A percentile compares a stretch with the other conserved stretches of the same genome.
phyloP scores from a whole-genome alignment of 92 coral and sea anemone species.

The Parazoanthus swiftii region DNA sequence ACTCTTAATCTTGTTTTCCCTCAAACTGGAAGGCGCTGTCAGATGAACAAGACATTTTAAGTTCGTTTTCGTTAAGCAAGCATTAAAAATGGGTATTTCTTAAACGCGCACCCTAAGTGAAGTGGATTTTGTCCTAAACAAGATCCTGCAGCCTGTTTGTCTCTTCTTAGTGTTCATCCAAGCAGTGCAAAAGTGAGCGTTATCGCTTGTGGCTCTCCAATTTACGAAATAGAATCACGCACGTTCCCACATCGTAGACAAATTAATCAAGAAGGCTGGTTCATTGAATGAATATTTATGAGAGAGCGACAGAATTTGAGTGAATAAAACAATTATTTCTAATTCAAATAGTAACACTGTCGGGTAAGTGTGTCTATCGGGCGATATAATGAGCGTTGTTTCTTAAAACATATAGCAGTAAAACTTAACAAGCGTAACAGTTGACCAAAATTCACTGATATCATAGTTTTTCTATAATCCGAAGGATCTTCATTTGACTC shows the following conservation, averaged over 20 bases:
- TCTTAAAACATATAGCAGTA: background rate
- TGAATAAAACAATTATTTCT: background rate
- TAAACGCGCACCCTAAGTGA: background rate
- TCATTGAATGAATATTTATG: slow-evolving; percentile 28
- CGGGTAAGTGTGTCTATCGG: background rate
- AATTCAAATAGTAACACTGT: background rate
- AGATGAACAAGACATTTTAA: background rate
- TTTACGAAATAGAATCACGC: slow-evolving; percentile 3
- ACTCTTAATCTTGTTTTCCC: background rate
- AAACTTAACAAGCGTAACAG: background rate
- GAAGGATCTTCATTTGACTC: background rate
- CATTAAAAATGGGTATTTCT: background rate
- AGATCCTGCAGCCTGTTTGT: background rate
- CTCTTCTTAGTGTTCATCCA: background rate
- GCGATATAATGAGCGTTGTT: slow-evolving; percentile 2
- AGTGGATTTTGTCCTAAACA: background rate
- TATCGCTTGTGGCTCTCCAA: background rate
- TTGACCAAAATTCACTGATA: background rate
- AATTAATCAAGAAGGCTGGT: slow-evolving; percentile 13
- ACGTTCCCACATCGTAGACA: slow-evolving; percentile 1
- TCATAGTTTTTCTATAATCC: background rate
- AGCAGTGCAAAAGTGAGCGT: background rate
- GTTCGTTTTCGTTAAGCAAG: background rate
- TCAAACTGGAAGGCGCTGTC: background rate
- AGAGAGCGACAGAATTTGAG: slow-evolving; percentile 20